phyloP scores from a whole-genome alignment of 2,888 invertebrate genomes.

The Agriotes lineatus region DNA sequence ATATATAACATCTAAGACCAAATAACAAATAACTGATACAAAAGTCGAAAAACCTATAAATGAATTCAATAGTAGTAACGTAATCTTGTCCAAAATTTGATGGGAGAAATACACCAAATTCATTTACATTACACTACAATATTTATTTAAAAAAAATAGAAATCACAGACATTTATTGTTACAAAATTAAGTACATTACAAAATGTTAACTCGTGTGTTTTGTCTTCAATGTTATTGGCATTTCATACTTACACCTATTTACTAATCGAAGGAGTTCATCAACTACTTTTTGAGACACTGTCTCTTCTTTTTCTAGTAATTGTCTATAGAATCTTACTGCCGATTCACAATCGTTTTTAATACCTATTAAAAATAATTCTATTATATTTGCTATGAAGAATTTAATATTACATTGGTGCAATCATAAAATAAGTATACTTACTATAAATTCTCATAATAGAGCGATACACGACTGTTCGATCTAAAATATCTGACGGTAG shows the following conservation, averaged over 20 bases:
- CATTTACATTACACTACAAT: no score
- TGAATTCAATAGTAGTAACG: no score
- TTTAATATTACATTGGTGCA: not conserved
- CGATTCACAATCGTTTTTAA: constrained; percentile 66
- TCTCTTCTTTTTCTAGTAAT: constrained; percentile 66
- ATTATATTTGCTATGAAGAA: not conserved
- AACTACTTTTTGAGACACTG: constrained; percentile 65
- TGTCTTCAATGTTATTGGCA: constrained; percentile 37
- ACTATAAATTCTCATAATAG: constrained; percentile 69
- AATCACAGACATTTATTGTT: not conserved
- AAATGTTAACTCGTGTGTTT: not conserved
- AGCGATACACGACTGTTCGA: constrained; percentile 64
- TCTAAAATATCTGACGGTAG: constrained; percentile 59
- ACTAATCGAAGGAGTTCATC: constrained; percentile 44
- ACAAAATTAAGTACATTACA: not conserved
- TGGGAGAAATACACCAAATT: no score
- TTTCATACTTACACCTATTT: constrained; percentile 46
- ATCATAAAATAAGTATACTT: constrained; percentile 56
- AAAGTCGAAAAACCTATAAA: no score
- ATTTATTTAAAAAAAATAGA: not conserved
- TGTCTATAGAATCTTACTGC: constrained; percentile 67
- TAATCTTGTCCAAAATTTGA: no score
- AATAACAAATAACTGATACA: no score
- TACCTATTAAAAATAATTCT: constrained; percentile 61
- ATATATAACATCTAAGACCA: no score